Percentiles rank a stretch among this genome's conserved stretches.
These are phyloP conservation scores for Erebia epiphron DNA, from an alignment of 2,888 invertebrate species.

Conservation along the genomic window DNA sequence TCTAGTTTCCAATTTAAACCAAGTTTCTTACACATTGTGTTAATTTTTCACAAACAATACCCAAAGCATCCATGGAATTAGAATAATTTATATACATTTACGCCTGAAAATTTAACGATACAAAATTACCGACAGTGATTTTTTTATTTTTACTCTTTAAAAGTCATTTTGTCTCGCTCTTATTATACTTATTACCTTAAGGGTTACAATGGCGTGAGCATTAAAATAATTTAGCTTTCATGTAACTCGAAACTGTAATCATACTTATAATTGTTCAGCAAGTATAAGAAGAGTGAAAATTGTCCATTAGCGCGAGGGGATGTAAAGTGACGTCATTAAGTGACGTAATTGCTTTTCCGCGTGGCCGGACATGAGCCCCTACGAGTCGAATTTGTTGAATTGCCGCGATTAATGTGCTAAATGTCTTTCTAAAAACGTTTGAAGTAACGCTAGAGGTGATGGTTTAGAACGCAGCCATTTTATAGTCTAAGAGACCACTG, in stretches of 20 bases:
- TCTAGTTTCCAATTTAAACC: too few species aligned
- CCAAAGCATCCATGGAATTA: too few species aligned
- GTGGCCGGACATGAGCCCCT: conserved; percentile 66
- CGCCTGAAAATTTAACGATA: too few species aligned
- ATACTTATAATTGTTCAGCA: conserved; percentile 27
- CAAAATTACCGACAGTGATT: not conserved
- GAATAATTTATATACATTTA: too few species aligned
- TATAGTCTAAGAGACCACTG: conserved; percentile 2
- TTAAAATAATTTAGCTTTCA: conserved; percentile 19
- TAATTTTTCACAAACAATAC: too few species aligned
- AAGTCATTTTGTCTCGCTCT: conserved; percentile 1
- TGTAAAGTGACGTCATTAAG: conserved; percentile 77
- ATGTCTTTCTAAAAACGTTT: conserved; percentile 69
- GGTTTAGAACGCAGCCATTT: conserved; percentile 20
- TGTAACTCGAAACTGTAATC: conserved; percentile 25
- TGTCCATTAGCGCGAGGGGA: conserved; percentile 71
- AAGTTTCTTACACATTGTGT: too few species aligned
- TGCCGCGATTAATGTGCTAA: conserved; percentile 76
- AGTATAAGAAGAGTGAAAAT: conserved; percentile 58
- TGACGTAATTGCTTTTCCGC: conserved; percentile 81
- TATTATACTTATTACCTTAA: not conserved
- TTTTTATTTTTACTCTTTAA: not conserved
- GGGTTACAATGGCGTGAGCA: conserved; percentile 3
- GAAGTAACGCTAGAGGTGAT: conserved; percentile 32
- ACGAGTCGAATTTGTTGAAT: conserved; percentile 75